phyloP scores from a whole-genome alignment of 2,888 invertebrate species.

The Nysson spinosus region DNA sequence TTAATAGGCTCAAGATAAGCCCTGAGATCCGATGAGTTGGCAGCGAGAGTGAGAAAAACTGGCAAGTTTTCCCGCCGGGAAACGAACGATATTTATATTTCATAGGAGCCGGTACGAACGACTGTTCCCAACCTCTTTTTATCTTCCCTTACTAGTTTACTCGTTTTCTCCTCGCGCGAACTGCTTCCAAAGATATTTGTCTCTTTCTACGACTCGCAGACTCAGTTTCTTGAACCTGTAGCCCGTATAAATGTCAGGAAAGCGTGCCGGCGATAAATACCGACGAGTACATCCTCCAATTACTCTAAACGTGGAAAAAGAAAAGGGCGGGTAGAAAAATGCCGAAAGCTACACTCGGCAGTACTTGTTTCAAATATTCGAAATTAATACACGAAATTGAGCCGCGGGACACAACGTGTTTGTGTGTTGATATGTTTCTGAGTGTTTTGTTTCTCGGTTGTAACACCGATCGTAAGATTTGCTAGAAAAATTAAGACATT shows the following conservation, averaged over 20 bases:
- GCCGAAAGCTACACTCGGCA: constrained; percentile 1
- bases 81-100: constrained; percentile 35
- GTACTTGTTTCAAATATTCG: too few species aligned
- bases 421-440: too few species aligned
- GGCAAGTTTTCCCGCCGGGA: constrained; percentile 15
- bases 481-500: too few species aligned
- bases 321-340: neutral
- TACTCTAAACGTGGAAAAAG: constrained; percentile 6
- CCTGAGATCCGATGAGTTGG: constrained; percentile 7
- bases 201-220: neutral
- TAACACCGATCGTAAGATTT: too few species aligned
- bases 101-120: constrained; percentile 7
- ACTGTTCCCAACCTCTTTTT: neutral
- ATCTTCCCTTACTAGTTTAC: neutral
- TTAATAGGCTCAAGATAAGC: neutral
- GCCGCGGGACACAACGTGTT: too few species aligned
- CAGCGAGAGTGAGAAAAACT: constrained; percentile 1
- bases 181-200: constrained; percentile 13
- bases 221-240: constrained; percentile 8
- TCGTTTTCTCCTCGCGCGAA: constrained; percentile 2
- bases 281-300: constrained; percentile 14
- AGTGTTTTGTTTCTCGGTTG: too few species aligned
- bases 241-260: constrained; percentile 12
- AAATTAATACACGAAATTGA: too few species aligned
- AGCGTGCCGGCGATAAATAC: constrained; percentile 31